Base-by-base conservation (phyloP, 92 coral and sea anemone genomes). In the Parazoanthus atlanticus region DNA sequence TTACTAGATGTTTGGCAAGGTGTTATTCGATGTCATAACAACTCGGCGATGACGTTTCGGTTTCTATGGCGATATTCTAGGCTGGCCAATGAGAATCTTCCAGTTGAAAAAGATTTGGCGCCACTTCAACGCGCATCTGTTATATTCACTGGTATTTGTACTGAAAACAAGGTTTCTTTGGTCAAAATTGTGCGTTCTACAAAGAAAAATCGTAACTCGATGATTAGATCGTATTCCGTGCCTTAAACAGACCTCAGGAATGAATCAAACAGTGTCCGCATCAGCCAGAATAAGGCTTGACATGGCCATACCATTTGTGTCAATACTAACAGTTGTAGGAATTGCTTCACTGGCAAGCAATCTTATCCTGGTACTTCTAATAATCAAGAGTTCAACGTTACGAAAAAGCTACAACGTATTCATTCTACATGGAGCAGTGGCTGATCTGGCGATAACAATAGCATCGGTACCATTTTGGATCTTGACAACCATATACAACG, bases 401-500 rank as follows among this genome's bases (percentile, higher is more conserved):
- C 85, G 92, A 26, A 92, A 84, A 71, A 85, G 64, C 16, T 94
- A 95, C 79, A 93, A 95, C 52, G 34, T 95, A 70, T 95, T 95
- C 85, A 86, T 91, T 38, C 79, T 95, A 54, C 96, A 95, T 78
- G 86, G 91, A 86, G 92, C 92, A 64, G 74, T 92, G 3, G 93
- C 90, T 74, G 98, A 95, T 85, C 81, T 95, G 40, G 31, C 93
- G n/a, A 86, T 94, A 32, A 93, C 96, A 8, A 79, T 91, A 15
- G 76, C 90, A 17, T 92, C 94, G 11, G 89, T 95, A 25, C 98
- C 98, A 8, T 95, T 95, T 88, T 95, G 98, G 98, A 79, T 95
- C 41, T 58, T 95, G 25, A 92, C 96, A 10, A 89, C 96, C 21
- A 90, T 95, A 33, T 93, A 95, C 90, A 90, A 91, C 47, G 90